phyloP scores from a whole-genome alignment of 2,113 vertebrate genomes.

The Bettongia penicillata region DNA sequence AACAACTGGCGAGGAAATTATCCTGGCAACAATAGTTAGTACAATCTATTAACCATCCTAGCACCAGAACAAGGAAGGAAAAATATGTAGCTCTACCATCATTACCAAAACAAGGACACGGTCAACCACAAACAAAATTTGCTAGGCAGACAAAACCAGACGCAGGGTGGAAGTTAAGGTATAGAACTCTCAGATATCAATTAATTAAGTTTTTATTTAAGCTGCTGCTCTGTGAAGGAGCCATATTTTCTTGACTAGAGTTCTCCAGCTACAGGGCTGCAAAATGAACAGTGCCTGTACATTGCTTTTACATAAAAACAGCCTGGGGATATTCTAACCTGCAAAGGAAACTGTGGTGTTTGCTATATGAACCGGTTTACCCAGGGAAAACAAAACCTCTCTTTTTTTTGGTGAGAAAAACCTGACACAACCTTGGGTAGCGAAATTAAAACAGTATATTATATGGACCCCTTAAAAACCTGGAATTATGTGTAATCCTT shows the following conservation, averaged over 20 bases:
- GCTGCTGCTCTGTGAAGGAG: neutral
- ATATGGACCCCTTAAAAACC: constrained; percentile 77
- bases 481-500: constrained; percentile 70
- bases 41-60: constrained; percentile 36
- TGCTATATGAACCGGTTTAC: constrained; percentile 15
- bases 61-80: neutral
- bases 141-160: neutral
- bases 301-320: neutral
- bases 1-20: constrained; percentile 59
- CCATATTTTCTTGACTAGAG: neutral
- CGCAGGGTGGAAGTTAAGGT: constrained; percentile 12
- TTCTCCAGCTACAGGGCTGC: neutral
- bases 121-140: constrained; percentile 68
- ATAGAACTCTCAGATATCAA: constrained; percentile 8
- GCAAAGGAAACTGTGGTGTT: constrained; percentile 12
- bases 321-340: neutral
- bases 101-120: constrained; percentile 56
- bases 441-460: constrained; percentile 69
- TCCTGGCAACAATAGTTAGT: constrained; percentile 23
- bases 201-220: constrained; percentile 44
- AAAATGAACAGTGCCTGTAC: neutral
- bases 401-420: constrained; percentile 75
- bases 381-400: constrained; percentile 73
- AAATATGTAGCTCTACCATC: constrained; percentile 32
- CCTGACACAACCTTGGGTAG: constrained; percentile 68